Base-by-base conservation (phyloP, 2,888 invertebrate genomes). In the Cheilosia soror region DNA sequence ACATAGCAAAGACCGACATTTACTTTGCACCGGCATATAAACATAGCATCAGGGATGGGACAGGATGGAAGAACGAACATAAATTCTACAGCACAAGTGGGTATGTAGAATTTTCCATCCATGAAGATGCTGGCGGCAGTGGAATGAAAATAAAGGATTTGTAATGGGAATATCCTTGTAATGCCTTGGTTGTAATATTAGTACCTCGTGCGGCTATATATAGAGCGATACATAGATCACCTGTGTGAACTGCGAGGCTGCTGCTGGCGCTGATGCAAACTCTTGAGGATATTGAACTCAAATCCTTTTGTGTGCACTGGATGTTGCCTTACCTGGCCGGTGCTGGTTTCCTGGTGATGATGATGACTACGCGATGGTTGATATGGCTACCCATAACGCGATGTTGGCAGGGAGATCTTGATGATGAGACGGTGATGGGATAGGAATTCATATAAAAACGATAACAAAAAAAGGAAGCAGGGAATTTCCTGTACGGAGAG, bases 261-360 rank as follows among this genome's bases (percentile, higher is more conserved):
- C 37, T 29, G 40, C 27, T 37, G 57, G 37, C 29, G 31, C 58
- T 40, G 37, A 37, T 37, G n/a, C 62, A 44, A 75, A 75, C 78
- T 68, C 57, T 65, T n/a, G 57, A 79, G 79, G 79, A 72, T 79
- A 65, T 79, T 79, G 79, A 79, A 79, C 79, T 72, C 79, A 65
- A 79, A 72, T 77, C 37, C 25, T 27, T 60, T 66, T 68, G 40
- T 57, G 20, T 51, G 58, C 15, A 4, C 33, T 33, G 33, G 33
- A 7, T 33, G 33, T 37, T 37, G 11, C 37, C 25, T 42, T 44
- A 60, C 57, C 49, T 33, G 65, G 60, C 25, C 57, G 49, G n/a
- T 66, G 51, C 42, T 47, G 44, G 29, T 31, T 76, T 49, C 49
- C 49, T 49, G 42, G 27, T 60, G 60, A 25, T 44, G 40, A 40